A percentile compares a stretch with the other conserved stretches of the same genome.
Evolutionary conservation across 2,113 vertebrate species (phyloP).

Genomic region (Mola mola): DNA sequence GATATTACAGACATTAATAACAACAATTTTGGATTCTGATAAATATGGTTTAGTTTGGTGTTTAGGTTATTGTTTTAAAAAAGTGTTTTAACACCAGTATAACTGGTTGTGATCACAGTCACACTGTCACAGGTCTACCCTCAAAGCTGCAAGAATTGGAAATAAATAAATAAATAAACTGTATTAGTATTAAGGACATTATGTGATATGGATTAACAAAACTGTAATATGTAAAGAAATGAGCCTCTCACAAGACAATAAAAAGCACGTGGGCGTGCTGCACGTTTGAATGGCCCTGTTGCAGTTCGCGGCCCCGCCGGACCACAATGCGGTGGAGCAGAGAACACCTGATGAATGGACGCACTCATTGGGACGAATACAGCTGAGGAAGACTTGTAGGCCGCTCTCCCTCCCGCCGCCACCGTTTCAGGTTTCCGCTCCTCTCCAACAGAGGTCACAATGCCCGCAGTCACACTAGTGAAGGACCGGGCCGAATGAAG

Average conservation of each 20-base stretch:
- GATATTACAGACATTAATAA: too few relatives aligned
- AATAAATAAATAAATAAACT: too few relatives aligned
- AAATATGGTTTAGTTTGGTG: too few relatives aligned
- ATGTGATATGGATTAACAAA: constrained; percentile 9
- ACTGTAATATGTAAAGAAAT: not conserved
- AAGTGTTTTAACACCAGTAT: too few relatives aligned
- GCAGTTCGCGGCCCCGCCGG: constrained; percentile 38
- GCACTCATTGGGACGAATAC: constrained; percentile 50
- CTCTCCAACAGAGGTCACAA: constrained; percentile 72
- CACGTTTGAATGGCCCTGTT: constrained; percentile 41
- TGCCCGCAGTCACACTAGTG: constrained; percentile 60
- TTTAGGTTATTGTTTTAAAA: too few relatives aligned
- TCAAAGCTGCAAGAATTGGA: too few relatives aligned
- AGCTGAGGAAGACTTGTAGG: constrained; percentile 54
- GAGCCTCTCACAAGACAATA: constrained; percentile 4
- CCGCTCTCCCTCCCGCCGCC: constrained; percentile 43
- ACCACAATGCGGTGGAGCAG: constrained; percentile 46
- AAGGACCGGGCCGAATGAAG: constrained; percentile 28
- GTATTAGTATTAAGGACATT: too few relatives aligned
- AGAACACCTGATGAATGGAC: constrained; percentile 62
- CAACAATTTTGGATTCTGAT: too few relatives aligned
- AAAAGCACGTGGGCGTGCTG: constrained; percentile 21
- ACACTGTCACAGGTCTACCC: too few relatives aligned
- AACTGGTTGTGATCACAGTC: too few relatives aligned
- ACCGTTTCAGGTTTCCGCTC: constrained; percentile 51